Evolutionary conservation across 2,113 vertebrate genomes (phyloP), one percentile per base, ranked within the genome.

Genomic region (Lagenorhynchus albirostris): DNA sequence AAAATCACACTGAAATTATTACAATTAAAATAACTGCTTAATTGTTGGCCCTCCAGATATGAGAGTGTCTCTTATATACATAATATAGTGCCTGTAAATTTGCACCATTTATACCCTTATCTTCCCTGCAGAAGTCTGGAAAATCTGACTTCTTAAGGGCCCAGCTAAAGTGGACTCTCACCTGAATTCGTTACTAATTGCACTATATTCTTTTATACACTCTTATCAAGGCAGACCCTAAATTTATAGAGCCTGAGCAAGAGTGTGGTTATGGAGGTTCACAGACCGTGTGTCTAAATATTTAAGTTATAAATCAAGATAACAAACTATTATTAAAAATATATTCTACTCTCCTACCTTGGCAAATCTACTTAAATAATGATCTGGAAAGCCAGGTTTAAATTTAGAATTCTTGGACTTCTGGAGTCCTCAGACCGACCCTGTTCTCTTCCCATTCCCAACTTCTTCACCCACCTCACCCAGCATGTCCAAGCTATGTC

Each of bases 1-100:
- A 93, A 77, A 97, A 93, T 96, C 33, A 91, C 70, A 55, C 20
- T 81, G 55, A 95, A 91, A 79, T 77, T 10, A 36, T 83, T 73
- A 36, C 26, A 93, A 5, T 88, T 80, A 90, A 94, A 95, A 44
- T 93, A 74, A n/a, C 53, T 33, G 93, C 44, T 77, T 84, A 81
- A 50, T 41, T 91, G 21, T 63, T 67, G 36, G 50, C 53, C 50
- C 10, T 80, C 60, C 44, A 83, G 29, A n/a, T 60, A 47, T 7
- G 62, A 71, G 77, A 84, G 33, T 41, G 3, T 60, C 31, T 89
- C 62, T 84, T n/a, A 50, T 25, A 26, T 63, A 29, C 7, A 36
- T 83, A 79, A 71, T 55, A 2, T 63, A 77, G 10, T 68, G 6
- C 53, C 62, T 76, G 50, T 7, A 63, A 94, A 81, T 44, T 62